A percentile compares a stretch with the other conserved stretches of the same genome.
These are phyloP conservation scores for Melanotaenia duboulayi DNA, from an alignment of 2,113 vertebrate genomes.

Conservation along the genomic window DNA sequence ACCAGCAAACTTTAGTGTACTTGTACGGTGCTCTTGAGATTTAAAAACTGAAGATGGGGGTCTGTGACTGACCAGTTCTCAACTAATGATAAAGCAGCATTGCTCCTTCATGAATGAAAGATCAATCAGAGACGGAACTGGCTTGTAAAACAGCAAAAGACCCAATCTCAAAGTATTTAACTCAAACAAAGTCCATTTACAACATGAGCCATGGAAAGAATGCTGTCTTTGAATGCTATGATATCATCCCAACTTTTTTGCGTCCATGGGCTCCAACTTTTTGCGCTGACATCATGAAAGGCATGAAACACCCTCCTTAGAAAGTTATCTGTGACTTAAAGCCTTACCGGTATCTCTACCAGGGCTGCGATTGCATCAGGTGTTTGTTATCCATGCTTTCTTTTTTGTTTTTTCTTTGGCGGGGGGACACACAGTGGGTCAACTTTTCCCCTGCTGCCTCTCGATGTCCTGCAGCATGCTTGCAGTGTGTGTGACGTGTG, in stretches of 20 bases:
- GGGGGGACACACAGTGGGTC: conserved; percentile 18
- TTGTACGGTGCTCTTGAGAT: not conserved
- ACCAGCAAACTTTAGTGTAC: conserved; percentile 22
- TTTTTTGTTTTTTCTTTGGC: too few relatives aligned
- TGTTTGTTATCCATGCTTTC: conserved; percentile 55
- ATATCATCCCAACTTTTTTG: not conserved
- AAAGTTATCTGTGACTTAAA: conserved; percentile 62
- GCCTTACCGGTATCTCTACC: conserved; percentile 20
- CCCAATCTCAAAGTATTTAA: not conserved
- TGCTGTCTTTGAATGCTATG: not conserved
- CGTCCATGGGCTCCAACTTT: not conserved
- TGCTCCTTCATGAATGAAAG: conserved; percentile 3
- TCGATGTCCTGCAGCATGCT: conserved; percentile 45
- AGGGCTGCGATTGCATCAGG: conserved; percentile 45
- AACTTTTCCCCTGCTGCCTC: conserved; percentile 6
- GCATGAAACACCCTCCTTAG: conserved; percentile 5
- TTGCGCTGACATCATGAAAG: conserved; percentile 13
- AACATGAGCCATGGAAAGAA: not conserved
- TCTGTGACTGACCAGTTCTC: conserved; percentile 15
- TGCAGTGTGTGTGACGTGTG: conserved; percentile 17
- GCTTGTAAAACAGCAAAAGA: conserved; percentile 1
- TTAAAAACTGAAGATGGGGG: not conserved
- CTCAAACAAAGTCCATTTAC: not conserved
- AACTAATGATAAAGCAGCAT: not conserved
- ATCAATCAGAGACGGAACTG: conserved; percentile 8